phyloP scores from a whole-genome alignment of 2,113 vertebrate species.

The Sylvietta virens region DNA sequence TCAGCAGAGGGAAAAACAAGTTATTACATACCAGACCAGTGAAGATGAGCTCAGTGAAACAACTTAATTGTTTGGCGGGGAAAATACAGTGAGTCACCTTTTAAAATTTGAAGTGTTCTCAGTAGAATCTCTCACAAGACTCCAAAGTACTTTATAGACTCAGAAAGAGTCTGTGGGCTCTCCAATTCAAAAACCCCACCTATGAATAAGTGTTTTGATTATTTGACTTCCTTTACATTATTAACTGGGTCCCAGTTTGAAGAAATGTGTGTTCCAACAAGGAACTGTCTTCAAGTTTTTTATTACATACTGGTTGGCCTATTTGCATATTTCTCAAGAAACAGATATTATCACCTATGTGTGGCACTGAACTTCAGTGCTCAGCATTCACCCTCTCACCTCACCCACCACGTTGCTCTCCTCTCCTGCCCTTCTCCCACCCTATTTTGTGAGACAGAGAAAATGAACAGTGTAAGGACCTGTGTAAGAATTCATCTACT shows the following conservation, averaged over 20 bases:
- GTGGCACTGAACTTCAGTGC: not conserved
- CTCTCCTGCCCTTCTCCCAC: not conserved
- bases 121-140: not conserved
- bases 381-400: rapidly evolving
- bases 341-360: not conserved
- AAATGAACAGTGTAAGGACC: not conserved
- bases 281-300: not conserved
- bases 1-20: constrained; percentile 31
- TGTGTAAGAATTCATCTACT: not conserved
- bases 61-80: constrained; percentile 23
- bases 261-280: not conserved
- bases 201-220: not conserved
- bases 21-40: constrained; percentile 18
- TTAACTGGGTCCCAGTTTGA: not conserved
- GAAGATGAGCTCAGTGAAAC: constrained; percentile 20
- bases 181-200: not conserved
- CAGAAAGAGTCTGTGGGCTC: not conserved
- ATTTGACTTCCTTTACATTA: not conserved
- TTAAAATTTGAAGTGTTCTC: constrained; percentile 5
- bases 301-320: not conserved
- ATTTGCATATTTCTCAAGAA: not conserved
- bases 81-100: constrained; percentile 47
- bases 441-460: not conserved
- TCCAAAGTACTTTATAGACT: not conserved
- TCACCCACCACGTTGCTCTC: not conserved